A percentile compares a stretch with the other conserved stretches of the same genome.
Evolutionary conservation across 2,113 vertebrate species (phyloP).

Genomic region (Murina feae): DNA sequence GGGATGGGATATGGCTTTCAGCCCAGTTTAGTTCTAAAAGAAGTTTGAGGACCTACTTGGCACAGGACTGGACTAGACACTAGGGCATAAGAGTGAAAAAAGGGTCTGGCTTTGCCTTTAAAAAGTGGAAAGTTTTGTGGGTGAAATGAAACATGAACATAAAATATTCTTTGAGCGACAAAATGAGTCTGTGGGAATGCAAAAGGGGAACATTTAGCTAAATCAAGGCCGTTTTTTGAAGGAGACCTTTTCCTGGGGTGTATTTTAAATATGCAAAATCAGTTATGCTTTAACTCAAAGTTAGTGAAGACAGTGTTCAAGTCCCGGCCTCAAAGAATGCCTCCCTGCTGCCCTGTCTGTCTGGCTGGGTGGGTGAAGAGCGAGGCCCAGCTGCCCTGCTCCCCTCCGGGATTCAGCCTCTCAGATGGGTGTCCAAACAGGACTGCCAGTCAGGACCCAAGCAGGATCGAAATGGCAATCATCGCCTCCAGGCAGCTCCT

Average conservation of each 20-base stretch:
- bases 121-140: background rate
- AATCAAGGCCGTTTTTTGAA: slow-evolving; percentile 1
- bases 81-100: background rate
- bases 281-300: background rate
- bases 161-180: slow-evolving; percentile 1
- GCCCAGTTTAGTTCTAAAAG: background rate
- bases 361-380: background rate
- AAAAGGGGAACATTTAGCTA: background rate
- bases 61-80: background rate
- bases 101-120: background rate
- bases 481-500: background rate
- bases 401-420: background rate
- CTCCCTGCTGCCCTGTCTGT: background rate
- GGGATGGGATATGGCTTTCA: background rate
- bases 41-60: background rate
- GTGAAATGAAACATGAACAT: background rate
- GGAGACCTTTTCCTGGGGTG: background rate
- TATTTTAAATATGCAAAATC: slow-evolving; percentile 28
- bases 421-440: background rate
- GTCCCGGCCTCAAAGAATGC: background rate
- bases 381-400: fast-evolving
- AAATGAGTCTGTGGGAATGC: background rate
- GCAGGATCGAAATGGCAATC: background rate
- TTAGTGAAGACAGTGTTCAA: background rate
- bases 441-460: background rate